phyloP scores from a whole-genome alignment of 2,888 invertebrate species.

The Agrochola litura region DNA sequence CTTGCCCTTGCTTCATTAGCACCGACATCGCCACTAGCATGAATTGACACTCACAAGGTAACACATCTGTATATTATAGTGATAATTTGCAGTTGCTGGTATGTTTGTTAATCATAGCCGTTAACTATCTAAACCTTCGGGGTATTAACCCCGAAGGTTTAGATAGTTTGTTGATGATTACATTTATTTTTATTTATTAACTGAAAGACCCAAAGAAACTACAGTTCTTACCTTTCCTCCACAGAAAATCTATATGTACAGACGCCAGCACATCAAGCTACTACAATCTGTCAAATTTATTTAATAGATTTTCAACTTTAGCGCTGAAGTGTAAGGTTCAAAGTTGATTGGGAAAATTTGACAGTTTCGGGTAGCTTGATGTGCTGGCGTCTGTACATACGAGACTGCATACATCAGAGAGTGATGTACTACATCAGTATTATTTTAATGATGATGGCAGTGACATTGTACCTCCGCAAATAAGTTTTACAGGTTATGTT shows the following conservation, averaged over 20 bases:
- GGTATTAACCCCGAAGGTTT: constrained; percentile 43
- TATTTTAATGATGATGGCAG: too few species aligned
- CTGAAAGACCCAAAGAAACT: not conserved
- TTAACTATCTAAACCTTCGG: too few species aligned
- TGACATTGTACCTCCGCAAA: not conserved
- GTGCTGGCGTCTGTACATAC: too few species aligned
- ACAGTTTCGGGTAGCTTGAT: too few species aligned
- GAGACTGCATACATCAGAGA: too few species aligned
- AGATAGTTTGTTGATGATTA: constrained; percentile 3
- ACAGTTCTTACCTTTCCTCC: too few species aligned
- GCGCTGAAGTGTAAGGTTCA: too few species aligned
- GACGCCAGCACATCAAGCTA: too few species aligned
- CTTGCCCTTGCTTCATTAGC: constrained; percentile 21
- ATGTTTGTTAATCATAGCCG: constrained; percentile 27
- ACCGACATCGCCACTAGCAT: not conserved
- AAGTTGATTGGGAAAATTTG: too few species aligned
- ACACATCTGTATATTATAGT: not conserved
- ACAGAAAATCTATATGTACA: not conserved
- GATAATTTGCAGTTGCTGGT: not conserved
- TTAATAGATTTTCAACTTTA: too few species aligned
- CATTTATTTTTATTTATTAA: not conserved
- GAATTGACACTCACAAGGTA: constrained; percentile 34
- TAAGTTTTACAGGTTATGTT: not conserved
- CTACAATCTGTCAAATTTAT: too few species aligned
- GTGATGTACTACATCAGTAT: too few species aligned